phyloP scores from a whole-genome alignment of 2,888 invertebrate species.

The Nephrotoma guestfalica region DNA sequence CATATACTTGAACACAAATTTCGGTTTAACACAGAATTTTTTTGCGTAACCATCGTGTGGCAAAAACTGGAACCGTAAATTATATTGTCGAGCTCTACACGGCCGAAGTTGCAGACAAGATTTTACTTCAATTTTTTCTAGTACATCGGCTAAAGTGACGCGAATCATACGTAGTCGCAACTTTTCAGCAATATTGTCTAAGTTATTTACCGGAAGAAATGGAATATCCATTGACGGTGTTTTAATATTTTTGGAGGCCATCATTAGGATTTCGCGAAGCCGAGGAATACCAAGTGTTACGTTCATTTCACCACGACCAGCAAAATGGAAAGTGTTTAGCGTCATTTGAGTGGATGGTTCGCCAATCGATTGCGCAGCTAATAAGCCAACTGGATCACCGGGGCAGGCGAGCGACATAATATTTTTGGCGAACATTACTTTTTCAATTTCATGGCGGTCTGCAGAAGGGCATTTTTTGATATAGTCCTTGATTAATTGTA shows the following conservation, averaged over 20 bases:
- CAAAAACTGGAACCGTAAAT: slow-evolving; percentile 56
- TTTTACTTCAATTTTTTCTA: slow-evolving; percentile 40
- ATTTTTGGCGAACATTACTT: slow-evolving; percentile 57
- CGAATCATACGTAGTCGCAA: slow-evolving; percentile 58
- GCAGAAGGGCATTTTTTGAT: slow-evolving; percentile 32
- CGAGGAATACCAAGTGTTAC: slow-evolving; percentile 99
- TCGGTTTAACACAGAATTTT: slow-evolving; percentile 55
- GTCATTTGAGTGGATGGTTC: slow-evolving; percentile 99
- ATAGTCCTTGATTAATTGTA: slow-evolving; percentile 48
- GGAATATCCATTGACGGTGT: slow-evolving; percentile 96
- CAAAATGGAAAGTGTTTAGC: slow-evolving; percentile 98
- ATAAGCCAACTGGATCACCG: slow-evolving; percentile 90
- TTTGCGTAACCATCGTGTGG: slow-evolving; percentile 58
- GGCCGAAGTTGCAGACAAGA: slow-evolving; percentile 37
- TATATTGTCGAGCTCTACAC: slow-evolving; percentile 44
- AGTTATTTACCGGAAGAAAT: slow-evolving; percentile 41
- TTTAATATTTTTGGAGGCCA: slow-evolving; percentile 81
- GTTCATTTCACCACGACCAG: slow-evolving; percentile 99
- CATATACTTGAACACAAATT: slow-evolving; percentile 55
- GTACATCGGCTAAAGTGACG: slow-evolving; percentile 63
- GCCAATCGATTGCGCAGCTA: slow-evolving; percentile 96
- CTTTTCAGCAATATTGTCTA: slow-evolving; percentile 44
- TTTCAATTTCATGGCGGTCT: slow-evolving; percentile 40
- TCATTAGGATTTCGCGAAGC: slow-evolving; percentile 92
- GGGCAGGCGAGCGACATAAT: slow-evolving; percentile 67